Base-by-base conservation (phyloP, 2,888 invertebrate species). In the Drosophila mettleri region DNA sequence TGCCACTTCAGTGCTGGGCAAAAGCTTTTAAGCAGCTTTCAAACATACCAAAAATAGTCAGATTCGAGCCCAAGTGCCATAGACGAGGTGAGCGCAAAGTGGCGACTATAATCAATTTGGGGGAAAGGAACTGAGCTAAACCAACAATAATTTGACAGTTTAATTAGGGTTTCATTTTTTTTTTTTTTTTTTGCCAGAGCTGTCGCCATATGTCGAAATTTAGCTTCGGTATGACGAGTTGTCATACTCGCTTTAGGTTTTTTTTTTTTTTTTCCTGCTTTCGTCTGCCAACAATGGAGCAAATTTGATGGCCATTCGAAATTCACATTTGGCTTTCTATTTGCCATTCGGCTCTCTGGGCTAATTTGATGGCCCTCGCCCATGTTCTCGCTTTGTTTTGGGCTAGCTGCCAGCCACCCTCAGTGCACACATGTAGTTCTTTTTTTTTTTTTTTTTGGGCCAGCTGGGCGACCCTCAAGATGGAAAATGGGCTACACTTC, bases 291-390 rank as follows among this genome's bases (percentile, higher is more conserved):
- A 59, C 72, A 85, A 86, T 70, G 59, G 59, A 65, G 63, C 64
- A 78, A 78, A 74, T 79, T 82, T 78, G 54, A 86, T 74, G 83
- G 61, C 58, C 65, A 62, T 85, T 85, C 63, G 65, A 74, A 63
- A 61, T 53, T 46, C 67, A 51, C 61, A 58, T 78, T 78, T 61
- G 61, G 49, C 51, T 77, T 67, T 67, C 74, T 73, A 61, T 72
- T 68, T 75, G 60, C 73, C 45, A 58, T 60, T 41, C 52, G 55
- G 51, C 68, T 45, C 31, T 86, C 73, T 84, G 61, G 65, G 69
- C 85, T 84, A 81, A 84, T 81, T 86, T 87, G 74, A 77, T 31
- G 46, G 46, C 31, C 46, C 46, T 31, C 46, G 27, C 16, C 43
- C 24, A 27, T 24, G 14, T 24, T n/a, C 24, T 20, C 43, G 22